phyloP scores from a whole-genome alignment of 2,113 vertebrate species.

The Amblyornis subalaris region DNA sequence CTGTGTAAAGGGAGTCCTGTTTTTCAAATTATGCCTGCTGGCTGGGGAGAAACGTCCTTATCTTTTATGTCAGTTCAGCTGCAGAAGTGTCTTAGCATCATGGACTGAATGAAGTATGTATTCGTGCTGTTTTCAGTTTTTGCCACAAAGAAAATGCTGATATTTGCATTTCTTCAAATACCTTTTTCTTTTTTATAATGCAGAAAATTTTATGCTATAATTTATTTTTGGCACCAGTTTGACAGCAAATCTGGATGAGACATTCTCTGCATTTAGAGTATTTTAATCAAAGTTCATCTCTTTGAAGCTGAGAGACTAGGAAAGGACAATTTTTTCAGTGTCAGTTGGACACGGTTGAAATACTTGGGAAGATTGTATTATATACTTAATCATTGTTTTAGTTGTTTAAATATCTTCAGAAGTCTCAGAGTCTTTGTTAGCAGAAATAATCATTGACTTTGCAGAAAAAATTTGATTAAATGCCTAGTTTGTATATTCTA shows the following conservation, averaged over 20 bases:
- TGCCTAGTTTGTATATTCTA: not conserved
- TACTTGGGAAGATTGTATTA: not conserved
- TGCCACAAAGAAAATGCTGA: not conserved
- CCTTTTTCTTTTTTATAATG: not conserved
- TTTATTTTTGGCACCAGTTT: not conserved
- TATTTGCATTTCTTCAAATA: not conserved
- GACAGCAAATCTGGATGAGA: not conserved
- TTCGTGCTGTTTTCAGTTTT: not conserved
- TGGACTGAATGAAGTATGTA: not conserved
- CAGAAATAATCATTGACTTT: not conserved
- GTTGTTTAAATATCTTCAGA: not conserved
- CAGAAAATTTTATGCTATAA: not conserved
- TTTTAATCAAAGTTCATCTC: not conserved
- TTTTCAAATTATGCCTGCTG: not conserved
- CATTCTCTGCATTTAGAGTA: not conserved
- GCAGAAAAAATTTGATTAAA: not conserved
- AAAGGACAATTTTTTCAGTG: not conserved
- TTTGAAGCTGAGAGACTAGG: not conserved
- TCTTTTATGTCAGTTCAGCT: not conserved
- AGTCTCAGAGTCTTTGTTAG: not conserved
- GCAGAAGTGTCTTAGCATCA: not conserved
- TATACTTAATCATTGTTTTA: not conserved
- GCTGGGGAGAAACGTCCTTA: not conserved
- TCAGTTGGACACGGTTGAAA: not conserved
- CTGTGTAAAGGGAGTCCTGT: not conserved